These are phyloP conservation scores for Lissocephala sabroskyi DNA, from an alignment of 2,888 invertebrate species.

Conservation along the genomic window DNA sequence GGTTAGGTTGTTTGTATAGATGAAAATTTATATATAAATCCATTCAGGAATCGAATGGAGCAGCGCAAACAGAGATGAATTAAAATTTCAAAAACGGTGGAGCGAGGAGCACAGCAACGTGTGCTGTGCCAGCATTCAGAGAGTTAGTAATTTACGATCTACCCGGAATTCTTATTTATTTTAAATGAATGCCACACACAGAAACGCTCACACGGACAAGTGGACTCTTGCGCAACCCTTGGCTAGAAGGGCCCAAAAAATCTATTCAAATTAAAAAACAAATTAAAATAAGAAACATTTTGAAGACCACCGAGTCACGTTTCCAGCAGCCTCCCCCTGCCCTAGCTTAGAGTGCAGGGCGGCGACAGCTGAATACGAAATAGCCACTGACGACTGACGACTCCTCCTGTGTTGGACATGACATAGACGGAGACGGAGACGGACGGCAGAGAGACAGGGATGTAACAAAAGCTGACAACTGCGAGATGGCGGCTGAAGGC, in stretches of 20 bases:
- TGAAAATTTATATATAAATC: too few species aligned
- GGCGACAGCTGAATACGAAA: not conserved
- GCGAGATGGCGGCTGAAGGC: not conserved
- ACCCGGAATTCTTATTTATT: constrained; percentile 23
- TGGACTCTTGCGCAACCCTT: too few species aligned
- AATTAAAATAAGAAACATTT: constrained; percentile 38
- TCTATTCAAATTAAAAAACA: not conserved
- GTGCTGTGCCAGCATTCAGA: too few species aligned
- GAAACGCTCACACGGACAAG: constrained; percentile 1
- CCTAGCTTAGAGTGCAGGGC: not conserved
- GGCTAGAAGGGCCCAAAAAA: constrained; percentile 14
- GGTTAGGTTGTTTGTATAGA: too few species aligned
- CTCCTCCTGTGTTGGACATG: constrained; percentile 24
- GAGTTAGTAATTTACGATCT: too few species aligned
- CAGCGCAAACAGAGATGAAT: too few species aligned
- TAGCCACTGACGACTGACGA: not conserved
- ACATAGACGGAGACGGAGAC: constrained; percentile 23
- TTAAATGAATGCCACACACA: constrained; percentile 15
- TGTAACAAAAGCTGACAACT: constrained; percentile 34
- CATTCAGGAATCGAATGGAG: too few species aligned
- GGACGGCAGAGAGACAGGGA: too few species aligned
- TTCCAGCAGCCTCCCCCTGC: too few species aligned
- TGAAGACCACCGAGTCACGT: constrained; percentile 20
- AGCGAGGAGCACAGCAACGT: too few species aligned
- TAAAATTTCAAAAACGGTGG: too few species aligned